These are phyloP conservation scores for Noctuana brunneofusca DNA, from an alignment of 2,888 invertebrate genomes.

Conservation along the genomic window DNA sequence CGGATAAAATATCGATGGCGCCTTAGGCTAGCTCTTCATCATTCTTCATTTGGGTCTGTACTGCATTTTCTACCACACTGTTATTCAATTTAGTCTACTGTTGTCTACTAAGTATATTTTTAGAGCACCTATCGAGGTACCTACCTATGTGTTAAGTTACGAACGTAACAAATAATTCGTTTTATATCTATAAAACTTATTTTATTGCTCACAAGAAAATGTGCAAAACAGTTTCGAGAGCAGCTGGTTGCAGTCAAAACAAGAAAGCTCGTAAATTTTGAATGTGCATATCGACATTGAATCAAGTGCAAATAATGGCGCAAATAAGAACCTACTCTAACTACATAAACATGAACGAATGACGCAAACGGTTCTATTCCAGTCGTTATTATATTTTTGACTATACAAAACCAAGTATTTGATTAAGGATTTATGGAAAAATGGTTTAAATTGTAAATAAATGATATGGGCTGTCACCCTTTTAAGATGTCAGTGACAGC, in stretches of 20 bases:
- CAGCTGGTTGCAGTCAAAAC: conserved; percentile 45
- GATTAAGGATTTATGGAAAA: no score
- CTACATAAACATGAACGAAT: conserved; percentile 42
- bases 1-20: no score
- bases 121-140: no score
- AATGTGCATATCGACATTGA: conserved; percentile 39
- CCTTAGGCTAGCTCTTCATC: no score
- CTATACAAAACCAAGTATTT: no score
- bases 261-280: conserved; percentile 46
- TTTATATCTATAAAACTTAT: neutral
- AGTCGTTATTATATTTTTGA: neutral
- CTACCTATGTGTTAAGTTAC: neutral
- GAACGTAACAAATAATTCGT: neutral
- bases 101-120: neutral
- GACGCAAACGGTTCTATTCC: conserved; percentile 53
- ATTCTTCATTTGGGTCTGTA: no score
- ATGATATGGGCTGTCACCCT: no score
- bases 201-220: neutral
- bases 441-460: no score
- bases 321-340: conserved; percentile 20
- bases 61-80: no score
- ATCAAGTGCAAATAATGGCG: conserved; percentile 23
- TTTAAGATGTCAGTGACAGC: no score
- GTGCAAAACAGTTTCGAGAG: conserved; percentile 53
- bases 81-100: no score